Base-by-base conservation (phyloP, 2,797 vertebrate genomes). In the Sus cebifrons region DNA sequence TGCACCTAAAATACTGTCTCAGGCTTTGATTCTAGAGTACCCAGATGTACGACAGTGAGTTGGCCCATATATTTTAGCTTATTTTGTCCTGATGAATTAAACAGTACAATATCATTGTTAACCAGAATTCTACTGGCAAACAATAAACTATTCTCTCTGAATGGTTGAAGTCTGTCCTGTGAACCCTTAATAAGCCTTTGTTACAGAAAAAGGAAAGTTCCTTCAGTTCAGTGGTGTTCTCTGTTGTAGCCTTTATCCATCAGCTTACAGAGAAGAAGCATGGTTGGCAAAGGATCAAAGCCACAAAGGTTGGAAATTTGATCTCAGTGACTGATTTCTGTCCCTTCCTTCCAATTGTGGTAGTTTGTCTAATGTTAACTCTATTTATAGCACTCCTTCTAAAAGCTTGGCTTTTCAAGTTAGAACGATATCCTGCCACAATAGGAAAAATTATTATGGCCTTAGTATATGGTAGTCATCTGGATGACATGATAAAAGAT, bases 81-180 rank as follows among this genome's bases (percentile, higher is more conserved):
- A 36, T 56, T 93, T 83, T 83, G 44, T 93, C 36, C 36, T 12
- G 17, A 62, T 75, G 44, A 86, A 83, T 86, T 86, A 58, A 86
- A 36, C 36, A 93, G 79, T 25, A 16, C 10, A 58, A 3, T 92
- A 54, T 60, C 29, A 91, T 97, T 97, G 93, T 97, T 97, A 97
- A 95, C 85, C 62, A 95, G 94, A 97, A 96, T 95, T 94, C 91
- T 75, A 95, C 49, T 62, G 73, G 96, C 96, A 97, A 97, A 98
- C 79, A 98, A 96, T 88, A 97, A 93, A 36, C 78, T 79, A 67
- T 89, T 92, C 77, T 68, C 82, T 97, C 94, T 40, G 70, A 96
- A 92, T 95, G 94, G 84, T 96, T 71, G 74, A 96, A 89, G 82
- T 90, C 92, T 98, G 3, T 98, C 97, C 96, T 95, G 8, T 77